phyloP scores from a whole-genome alignment of 2,888 invertebrate genomes.

The Thysanoteuthis rhombus region DNA sequence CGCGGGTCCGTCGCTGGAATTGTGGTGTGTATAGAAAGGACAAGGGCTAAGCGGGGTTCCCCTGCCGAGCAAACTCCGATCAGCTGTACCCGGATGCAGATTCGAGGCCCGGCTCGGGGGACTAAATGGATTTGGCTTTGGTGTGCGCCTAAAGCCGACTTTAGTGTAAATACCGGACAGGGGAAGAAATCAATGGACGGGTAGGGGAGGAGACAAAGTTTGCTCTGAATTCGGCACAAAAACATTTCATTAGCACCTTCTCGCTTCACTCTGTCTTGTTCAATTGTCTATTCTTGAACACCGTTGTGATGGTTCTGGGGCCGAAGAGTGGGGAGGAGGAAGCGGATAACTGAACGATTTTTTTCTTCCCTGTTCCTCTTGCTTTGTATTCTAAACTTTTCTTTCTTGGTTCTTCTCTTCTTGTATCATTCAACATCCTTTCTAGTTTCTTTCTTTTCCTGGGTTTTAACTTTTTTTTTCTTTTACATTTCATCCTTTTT shows the following conservation, averaged over 20 bases:
- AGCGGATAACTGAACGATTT: too few relatives aligned
- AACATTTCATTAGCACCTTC: background rate
- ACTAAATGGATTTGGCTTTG: background rate
- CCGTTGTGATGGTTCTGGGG: too few relatives aligned
- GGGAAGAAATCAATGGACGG: background rate
- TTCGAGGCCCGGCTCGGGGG: background rate
- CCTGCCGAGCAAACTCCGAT: background rate
- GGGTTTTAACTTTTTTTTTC: too few relatives aligned
- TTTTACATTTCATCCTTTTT: too few relatives aligned
- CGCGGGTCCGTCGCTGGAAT: background rate
- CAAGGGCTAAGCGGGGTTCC: too few relatives aligned
- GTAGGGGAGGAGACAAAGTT: background rate
- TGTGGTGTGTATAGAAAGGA: too few relatives aligned
- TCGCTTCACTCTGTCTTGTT: background rate
- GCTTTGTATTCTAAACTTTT: too few relatives aligned
- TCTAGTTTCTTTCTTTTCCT: too few relatives aligned
- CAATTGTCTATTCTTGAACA: background rate
- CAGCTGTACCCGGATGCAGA: background rate
- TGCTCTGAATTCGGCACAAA: background rate
- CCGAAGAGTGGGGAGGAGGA: too few relatives aligned
- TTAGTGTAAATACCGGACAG: background rate
- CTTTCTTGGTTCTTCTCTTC: too few relatives aligned
- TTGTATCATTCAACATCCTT: too few relatives aligned
- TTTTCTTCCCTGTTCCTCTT: too few relatives aligned
- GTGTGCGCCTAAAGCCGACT: background rate